Percentiles rank a stretch among this genome's conserved stretches.
Evolutionary conservation across 2,888 invertebrate species (phyloP).

Genomic region (Cylloceria caligata): DNA sequence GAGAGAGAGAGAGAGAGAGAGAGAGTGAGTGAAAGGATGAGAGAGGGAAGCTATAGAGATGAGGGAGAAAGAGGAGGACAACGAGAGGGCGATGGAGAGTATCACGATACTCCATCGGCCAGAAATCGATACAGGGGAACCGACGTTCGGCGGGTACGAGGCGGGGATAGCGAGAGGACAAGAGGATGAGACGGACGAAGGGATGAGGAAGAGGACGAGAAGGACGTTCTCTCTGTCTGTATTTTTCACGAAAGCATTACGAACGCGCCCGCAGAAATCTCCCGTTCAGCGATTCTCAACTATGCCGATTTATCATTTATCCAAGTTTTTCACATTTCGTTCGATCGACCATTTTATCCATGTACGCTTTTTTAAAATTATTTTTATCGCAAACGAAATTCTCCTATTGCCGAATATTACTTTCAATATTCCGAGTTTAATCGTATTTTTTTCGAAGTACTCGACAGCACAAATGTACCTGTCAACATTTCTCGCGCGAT

Average conservation of each 20-base stretch:
- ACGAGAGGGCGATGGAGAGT: constrained; percentile 63
- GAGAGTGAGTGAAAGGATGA: constrained; percentile 63
- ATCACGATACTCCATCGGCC: constrained; percentile 79
- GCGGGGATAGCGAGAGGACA: constrained; percentile 26
- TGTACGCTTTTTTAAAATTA: background rate
- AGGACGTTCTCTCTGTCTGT: constrained; percentile 72
- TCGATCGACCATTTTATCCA: too few species aligned
- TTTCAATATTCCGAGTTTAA: background rate
- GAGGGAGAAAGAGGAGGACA: constrained; percentile 36
- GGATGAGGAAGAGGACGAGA: constrained; percentile 49
- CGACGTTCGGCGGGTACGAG: constrained; percentile 59
- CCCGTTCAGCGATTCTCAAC: constrained; percentile 72
- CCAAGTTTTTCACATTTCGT: background rate
- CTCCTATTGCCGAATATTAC: background rate
- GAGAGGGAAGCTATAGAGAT: constrained; percentile 37
- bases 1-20: constrained; percentile 35
- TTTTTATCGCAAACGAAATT: background rate
- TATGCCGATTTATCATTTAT: constrained; percentile 49
- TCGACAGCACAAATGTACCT: too few species aligned
- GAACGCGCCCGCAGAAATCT: constrained; percentile 75
- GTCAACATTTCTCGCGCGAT: background rate
- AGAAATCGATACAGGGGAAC: constrained; percentile 79
- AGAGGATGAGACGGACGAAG: constrained; percentile 32
- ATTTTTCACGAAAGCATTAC: constrained; percentile 81
- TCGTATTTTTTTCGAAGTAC: too few species aligned